Conservation (phyloP, 2,888 invertebrate genomes). For the Pyrrhia umbra region DNA sequence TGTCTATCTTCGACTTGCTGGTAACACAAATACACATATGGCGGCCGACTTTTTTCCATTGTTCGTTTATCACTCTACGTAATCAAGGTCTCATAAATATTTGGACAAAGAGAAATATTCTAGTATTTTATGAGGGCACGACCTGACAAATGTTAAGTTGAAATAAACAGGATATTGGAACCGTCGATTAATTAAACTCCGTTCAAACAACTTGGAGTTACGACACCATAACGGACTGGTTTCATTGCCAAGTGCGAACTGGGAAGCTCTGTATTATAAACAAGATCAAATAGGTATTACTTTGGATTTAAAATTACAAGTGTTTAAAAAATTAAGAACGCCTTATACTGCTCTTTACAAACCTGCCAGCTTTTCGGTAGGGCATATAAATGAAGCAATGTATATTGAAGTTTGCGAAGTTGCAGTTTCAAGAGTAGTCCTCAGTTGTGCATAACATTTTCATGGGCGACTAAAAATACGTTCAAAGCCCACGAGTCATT, state of each 20-base stretch:
- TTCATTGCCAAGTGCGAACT: conserved; percentile 40
- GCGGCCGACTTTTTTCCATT: conserved; percentile 12
- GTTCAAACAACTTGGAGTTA: conserved; percentile 43
- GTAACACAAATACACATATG: conserved; percentile 4
- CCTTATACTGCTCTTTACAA: conserved; percentile 11
- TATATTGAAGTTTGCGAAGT: conserved; percentile 10
- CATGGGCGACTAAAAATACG: conserved; percentile 53
- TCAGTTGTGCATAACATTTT: conserved; percentile 40
- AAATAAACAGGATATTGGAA: conserved; percentile 43
- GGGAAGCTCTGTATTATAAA: conserved; percentile 43
- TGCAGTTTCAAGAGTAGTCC: neutral
- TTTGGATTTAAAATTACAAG: conserved; percentile 1
- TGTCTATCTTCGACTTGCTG: conserved; percentile 6
- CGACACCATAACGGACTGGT: conserved; percentile 37
- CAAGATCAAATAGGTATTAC: conserved; percentile 25
- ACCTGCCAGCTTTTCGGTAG: neutral
- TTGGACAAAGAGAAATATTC: conserved; percentile 35
- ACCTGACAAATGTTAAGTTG: conserved; percentile 26
- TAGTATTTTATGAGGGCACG: conserved; percentile 39
- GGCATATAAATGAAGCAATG: conserved; percentile 19
- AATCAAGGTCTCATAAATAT: conserved; percentile 23
- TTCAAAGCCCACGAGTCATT: conserved; percentile 40
- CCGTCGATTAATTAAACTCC: conserved; percentile 41
- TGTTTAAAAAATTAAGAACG: neutral
- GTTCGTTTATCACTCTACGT: conserved; percentile 25